Percentiles rank a stretch among this genome's conserved stretches.
Conservation (phyloP, 2,888 invertebrate species). For the Melanchra persicariae region DNA sequence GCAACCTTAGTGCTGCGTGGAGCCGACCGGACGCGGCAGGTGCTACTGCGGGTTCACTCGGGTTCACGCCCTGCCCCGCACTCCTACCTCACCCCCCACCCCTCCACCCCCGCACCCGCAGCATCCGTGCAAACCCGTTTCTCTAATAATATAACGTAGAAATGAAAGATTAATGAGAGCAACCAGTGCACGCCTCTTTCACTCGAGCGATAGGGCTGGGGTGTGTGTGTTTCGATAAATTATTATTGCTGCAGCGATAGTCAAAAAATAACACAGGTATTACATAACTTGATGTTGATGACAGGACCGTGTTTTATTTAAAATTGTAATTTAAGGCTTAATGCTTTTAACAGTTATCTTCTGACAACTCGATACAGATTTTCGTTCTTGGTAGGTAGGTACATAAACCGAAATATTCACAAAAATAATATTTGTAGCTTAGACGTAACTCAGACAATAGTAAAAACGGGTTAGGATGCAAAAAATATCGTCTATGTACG, state of each 20-base stretch:
- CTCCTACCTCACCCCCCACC: slow-evolving; percentile 58
- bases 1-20: slow-evolving; percentile 65
- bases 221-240: slow-evolving; percentile 62
- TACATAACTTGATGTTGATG: background rate
- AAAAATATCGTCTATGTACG: too few species aligned
- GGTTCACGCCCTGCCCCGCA: slow-evolving; percentile 83
- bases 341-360: too few species aligned
- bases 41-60: slow-evolving; percentile 89
- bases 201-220: slow-evolving; percentile 80
- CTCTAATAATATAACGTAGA: slow-evolving; percentile 91
- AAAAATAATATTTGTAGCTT: too few species aligned
- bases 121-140: slow-evolving; percentile 90
- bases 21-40: slow-evolving; percentile 87
- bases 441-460: too few species aligned
- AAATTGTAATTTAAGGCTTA: too few species aligned
- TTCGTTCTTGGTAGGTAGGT: too few species aligned
- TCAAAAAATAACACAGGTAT: background rate
- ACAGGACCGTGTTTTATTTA: too few species aligned
- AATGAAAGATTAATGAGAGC: slow-evolving; percentile 91
- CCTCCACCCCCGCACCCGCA: slow-evolving; percentile 68
- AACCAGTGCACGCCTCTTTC: slow-evolving; percentile 90
- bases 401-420: too few species aligned
- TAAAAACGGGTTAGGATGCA: too few species aligned
- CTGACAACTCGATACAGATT: too few species aligned
- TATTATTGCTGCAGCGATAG: slow-evolving; percentile 2